Evolutionary conservation across 2,797 vertebrate species (phyloP), one percentile per base, ranked within the genome.

Genomic region (Anguilla obscura): DNA sequence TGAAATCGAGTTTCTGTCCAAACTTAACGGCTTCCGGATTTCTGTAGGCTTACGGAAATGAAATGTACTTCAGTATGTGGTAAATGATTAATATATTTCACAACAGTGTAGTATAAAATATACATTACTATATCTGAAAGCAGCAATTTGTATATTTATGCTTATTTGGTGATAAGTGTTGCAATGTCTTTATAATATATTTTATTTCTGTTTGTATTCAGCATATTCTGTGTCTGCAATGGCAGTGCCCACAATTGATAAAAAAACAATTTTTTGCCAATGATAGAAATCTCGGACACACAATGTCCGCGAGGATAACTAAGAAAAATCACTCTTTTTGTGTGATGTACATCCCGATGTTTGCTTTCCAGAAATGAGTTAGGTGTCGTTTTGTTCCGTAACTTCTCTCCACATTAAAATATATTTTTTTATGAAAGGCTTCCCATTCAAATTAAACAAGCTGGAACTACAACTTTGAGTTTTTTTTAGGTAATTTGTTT

Each of bases 121-220:
- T 66, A 66, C n/a, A 66, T 24, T 7, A 66, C 63, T 66, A n/a
- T 66, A 66, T 66, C 63, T 1, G 63, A 66, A n/a, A n/a, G 27
- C 21, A n/a, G 63, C 63, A 66, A 66, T 66, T 66, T 66, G 63
- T 66, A 66, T 66, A 66, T 66, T 66, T 66, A 66, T 66, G 63
- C 63, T 66, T 66, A 66, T 66, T 66, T 66, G 24, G 24, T 66
- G 63, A 36, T 36, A 66, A 66, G 63, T n/a, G n/a, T 33, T 33
- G 27, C 69, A 33, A 74, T 74, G 24, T 12, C 69, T 74, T 74
- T 27, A 71, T 74, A 30, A 74, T 74, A 16, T 74, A 30, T 48
- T 82, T 48, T 82, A 12, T 48, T 82, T 82, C 9, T 24, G 36
- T 52, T 7, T 52, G 10, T 76, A 74, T 3, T 1, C 8, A 30